Percentiles rank a stretch among this genome's conserved stretches.
Evolutionary conservation across 2,113 vertebrate genomes (phyloP).

Genomic region (Elephantulus edwardii): DNA sequence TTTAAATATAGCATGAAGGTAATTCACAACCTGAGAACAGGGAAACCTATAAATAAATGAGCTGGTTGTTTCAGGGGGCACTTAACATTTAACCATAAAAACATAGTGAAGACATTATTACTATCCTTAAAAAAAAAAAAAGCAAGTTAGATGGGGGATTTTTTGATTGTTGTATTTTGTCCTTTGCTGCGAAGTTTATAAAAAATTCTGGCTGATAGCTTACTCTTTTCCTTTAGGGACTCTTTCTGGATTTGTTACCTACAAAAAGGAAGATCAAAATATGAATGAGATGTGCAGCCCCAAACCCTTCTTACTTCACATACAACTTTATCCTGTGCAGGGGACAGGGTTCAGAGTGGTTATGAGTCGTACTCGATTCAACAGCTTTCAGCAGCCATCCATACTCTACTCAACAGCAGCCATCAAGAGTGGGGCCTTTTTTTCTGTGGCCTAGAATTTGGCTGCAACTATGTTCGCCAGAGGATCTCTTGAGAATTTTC

Average conservation of each 20-base stretch:
- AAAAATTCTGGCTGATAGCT: background rate
- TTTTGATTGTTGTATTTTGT: background rate
- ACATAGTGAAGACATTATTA: conserved; percentile 12
- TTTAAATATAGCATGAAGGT: conserved; percentile 67
- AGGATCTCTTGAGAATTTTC: background rate
- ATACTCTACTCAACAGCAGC: too few relatives aligned
- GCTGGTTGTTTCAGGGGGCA: background rate
- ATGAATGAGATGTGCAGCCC: background rate
- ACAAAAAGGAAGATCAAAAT: conserved; percentile 21
- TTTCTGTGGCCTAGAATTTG: background rate
- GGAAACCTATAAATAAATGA: conserved; percentile 54
- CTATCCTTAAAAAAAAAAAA: background rate
- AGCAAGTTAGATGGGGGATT: conserved; percentile 31
- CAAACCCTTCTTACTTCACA: background rate
- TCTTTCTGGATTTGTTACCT: conserved; percentile 39
- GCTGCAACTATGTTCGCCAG: background rate
- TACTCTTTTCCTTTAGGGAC: conserved; percentile 24
- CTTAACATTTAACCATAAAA: conserved; percentile 50
- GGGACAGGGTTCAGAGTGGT: too few relatives aligned
- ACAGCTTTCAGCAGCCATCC: too few relatives aligned
- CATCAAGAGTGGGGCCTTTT: background rate
- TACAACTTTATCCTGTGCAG: background rate
- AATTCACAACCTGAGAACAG: background rate
- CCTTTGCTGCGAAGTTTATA: background rate
- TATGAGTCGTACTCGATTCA: background rate